Conservation (phyloP, 2,888 invertebrate species). For the Eristalis pertinax region DNA sequence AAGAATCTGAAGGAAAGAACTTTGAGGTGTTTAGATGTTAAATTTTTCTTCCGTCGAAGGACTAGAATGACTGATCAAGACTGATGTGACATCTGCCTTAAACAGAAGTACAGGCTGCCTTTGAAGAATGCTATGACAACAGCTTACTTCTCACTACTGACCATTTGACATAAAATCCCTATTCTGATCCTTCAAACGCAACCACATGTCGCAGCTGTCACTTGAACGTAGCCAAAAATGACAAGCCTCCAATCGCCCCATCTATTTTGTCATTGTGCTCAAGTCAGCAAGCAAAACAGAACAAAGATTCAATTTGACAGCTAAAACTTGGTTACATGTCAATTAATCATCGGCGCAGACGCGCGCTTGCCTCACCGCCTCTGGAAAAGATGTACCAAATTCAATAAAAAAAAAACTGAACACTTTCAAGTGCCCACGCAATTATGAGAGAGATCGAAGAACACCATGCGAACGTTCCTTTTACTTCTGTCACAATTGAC, state of each 20-base stretch:
- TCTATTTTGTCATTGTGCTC: background rate
- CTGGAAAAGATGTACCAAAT: background rate
- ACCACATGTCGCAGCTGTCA: background rate
- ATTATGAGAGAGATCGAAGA: background rate
- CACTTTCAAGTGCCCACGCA: conserved; percentile 1
- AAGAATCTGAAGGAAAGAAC: no score
- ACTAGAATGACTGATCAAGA: background rate
- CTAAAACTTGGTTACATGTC: conserved; percentile 7
- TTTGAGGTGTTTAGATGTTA: no score
- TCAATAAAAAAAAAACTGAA: no score
- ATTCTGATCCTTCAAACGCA: background rate
- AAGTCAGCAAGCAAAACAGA: background rate
- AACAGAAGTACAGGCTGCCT: no score
- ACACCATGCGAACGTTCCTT: background rate
- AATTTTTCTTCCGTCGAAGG: background rate
- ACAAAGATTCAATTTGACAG: background rate
- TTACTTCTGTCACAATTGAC: conserved; percentile 36
- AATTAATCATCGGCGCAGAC: conserved; percentile 16
- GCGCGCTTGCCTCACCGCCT: background rate
- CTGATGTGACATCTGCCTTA: background rate
- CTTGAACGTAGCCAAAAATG: background rate
- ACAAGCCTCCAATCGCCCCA: background rate
- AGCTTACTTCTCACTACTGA: background rate
- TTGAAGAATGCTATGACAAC: background rate
- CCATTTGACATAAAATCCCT: background rate